Percentiles rank a stretch among this genome's conserved stretches.
Conservation (phyloP, 2,888 invertebrate species). For the Tachina lurida region DNA sequence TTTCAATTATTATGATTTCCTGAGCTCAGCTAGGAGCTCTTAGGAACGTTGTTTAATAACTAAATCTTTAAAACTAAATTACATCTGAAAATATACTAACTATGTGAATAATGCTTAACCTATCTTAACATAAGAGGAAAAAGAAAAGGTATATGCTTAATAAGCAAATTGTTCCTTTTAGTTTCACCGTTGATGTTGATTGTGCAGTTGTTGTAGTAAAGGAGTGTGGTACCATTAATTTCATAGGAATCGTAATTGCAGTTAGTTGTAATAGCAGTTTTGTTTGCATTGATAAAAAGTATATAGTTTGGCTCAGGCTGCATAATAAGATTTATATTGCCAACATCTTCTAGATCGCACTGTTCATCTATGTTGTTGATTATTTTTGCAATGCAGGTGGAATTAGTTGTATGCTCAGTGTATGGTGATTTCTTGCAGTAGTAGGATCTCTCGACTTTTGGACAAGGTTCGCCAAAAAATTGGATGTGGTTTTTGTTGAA, state of each 20-base stretch:
- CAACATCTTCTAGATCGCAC: conserved; percentile 17
- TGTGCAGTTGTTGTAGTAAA: conserved; percentile 30
- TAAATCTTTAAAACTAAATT: too few species aligned
- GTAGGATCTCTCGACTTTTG: conserved; percentile 40
- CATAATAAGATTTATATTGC: conserved; percentile 7
- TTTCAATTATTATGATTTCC: too few species aligned
- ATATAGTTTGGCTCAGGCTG: conserved; percentile 15
- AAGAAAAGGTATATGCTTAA: too few species aligned
- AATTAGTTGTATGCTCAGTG: conserved; percentile 14
- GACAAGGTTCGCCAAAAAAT: too few species aligned
- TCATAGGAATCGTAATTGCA: background rate
- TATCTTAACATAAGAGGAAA: too few species aligned
- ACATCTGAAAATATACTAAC: too few species aligned
- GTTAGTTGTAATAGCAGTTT: background rate
- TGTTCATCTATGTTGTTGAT: conserved; percentile 10
- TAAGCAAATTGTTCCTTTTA: too few species aligned
- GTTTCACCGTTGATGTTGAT: conserved; percentile 5
- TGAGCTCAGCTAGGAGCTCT: too few species aligned
- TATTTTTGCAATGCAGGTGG: conserved; percentile 16
- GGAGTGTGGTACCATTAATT: conserved; percentile 1
- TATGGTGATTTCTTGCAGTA: conserved; percentile 32
- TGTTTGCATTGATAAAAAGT: background rate
- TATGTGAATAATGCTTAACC: too few species aligned
- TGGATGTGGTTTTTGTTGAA: too few species aligned
- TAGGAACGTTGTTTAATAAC: too few species aligned